Evolutionary conservation across 2,888 invertebrate genomes (phyloP), one percentile per base, ranked within the genome.

Genomic region (Drosophila lutescens): DNA sequence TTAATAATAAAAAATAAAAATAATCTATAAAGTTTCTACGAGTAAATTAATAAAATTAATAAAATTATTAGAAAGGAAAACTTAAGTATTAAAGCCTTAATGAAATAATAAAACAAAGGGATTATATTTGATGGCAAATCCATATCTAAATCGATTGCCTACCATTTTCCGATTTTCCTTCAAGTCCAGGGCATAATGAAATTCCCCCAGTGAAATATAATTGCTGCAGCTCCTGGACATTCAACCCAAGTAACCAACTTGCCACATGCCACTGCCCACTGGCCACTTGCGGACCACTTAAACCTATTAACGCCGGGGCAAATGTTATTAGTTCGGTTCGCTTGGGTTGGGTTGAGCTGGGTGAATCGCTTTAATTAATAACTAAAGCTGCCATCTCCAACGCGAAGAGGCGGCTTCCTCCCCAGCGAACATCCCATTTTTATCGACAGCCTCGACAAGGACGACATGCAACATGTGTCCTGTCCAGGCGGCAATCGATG

Each of bases 311-410:
- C 76, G 68, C 75, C 43, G 15, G 23, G 51, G 71, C n/a, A 76
- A 74, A 74, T 74, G 53, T 36, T 72, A 76, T 74, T 74, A 76
- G 60, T 56, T 46, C 60, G 54, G 32, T 13, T 3, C 40, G 49
- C 17, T 34, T 59, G 26, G 36, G 10, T 15, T 41, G 50, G 46
- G 43, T 40, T 68, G 8, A n/a, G n/a, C 13, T 38, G 50, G 46
- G 43, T 40, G 76, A 61, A 74, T 76, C 53, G 77, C 49, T 76
- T 74, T 74, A 74, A 74, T 74, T 74, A 76, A 74, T 76, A 74
- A 74, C 73, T 41, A 70, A 57, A 55, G 74, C 50, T 36, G 41
- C 46, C 50, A 30, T 17, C 36, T 36, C 32, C 46, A 12, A 47
- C 34, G 36, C 46, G 13, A 30, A 8, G 30, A 26, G 26, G 5